Conservation (phyloP, 2,113 vertebrate genomes). For the Thunnus thynnus region DNA sequence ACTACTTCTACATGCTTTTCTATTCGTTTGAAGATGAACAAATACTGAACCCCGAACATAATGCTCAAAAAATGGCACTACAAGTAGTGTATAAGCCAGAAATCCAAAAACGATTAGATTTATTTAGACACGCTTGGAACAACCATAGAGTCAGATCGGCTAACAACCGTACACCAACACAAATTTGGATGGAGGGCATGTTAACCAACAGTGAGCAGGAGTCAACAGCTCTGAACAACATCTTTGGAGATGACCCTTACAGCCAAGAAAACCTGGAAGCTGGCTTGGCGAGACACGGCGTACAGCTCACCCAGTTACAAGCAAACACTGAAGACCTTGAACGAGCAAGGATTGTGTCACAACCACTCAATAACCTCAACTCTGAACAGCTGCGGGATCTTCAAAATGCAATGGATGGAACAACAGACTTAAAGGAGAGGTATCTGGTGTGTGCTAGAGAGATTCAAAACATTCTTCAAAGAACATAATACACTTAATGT, state of each 20-base stretch:
- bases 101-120: too few relatives aligned
- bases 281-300: conserved; percentile 1
- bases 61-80: too few relatives aligned
- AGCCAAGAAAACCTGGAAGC: conserved; percentile 6
- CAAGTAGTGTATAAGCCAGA: too few relatives aligned
- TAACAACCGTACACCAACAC: conserved; percentile 14
- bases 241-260: conserved; percentile 18
- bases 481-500: background rate
- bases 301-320: conserved; percentile 1
- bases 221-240: background rate
- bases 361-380: background rate
- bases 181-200: conserved; percentile 3
- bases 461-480: background rate
- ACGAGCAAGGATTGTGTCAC: background rate
- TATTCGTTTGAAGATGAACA: too few relatives aligned
- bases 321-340: background rate
- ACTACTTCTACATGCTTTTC: too few relatives aligned
- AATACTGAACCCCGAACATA: too few relatives aligned
- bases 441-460: background rate
- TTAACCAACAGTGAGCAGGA: conserved; percentile 9
- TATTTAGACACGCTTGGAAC: too few relatives aligned
- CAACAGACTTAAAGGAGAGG: conserved; percentile 4
- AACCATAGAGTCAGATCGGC: background rate
- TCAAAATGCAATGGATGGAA: conserved; percentile 1
- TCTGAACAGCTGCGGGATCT: background rate